Percentiles rank a stretch among this genome's conserved stretches.
Evolutionary conservation across 1,140 invertebrate species (phyloP).

Genomic region (Hesperophylax magnus): DNA sequence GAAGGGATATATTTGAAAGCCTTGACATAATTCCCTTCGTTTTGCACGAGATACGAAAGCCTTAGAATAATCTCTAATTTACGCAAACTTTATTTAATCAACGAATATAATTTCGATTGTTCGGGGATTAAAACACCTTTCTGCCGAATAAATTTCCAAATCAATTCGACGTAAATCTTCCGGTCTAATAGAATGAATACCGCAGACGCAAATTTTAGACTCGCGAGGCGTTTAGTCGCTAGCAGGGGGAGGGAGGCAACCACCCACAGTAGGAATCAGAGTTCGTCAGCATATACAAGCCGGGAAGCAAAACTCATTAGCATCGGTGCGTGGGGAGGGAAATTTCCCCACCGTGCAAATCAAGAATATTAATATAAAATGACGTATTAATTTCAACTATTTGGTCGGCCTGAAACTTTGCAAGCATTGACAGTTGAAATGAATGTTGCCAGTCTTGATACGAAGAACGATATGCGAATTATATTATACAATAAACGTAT

Average conservation of each 20-base stretch:
- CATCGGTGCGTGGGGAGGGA: neutral
- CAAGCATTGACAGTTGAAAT: constrained; percentile 21
- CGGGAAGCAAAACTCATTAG: constrained; percentile 28
- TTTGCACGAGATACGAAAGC: too few species aligned
- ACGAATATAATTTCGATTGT: neutral
- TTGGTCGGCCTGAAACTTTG: constrained; percentile 14
- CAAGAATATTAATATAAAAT: constrained; percentile 34
- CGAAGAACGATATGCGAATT: neutral
- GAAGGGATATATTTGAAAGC: too few species aligned
- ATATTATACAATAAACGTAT: neutral
- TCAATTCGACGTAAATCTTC: constrained; percentile 22
- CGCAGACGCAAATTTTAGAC: constrained; percentile 13
- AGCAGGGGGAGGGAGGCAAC: too few species aligned
- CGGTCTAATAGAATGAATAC: constrained; percentile 18
- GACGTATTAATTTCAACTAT: constrained; percentile 36
- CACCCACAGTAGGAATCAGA: too few species aligned
- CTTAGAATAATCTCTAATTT: too few species aligned
- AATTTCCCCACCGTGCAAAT: neutral
- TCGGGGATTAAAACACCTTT: constrained; percentile 2
- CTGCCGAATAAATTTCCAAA: neutral
- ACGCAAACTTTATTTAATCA: too few species aligned
- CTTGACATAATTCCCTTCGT: too few species aligned
- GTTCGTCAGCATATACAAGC: neutral
- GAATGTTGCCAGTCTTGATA: constrained; percentile 31
- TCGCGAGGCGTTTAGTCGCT: neutral